Base-by-base conservation (phyloP, 1,140 invertebrate genomes). In the Eriosoma lanigerum region DNA sequence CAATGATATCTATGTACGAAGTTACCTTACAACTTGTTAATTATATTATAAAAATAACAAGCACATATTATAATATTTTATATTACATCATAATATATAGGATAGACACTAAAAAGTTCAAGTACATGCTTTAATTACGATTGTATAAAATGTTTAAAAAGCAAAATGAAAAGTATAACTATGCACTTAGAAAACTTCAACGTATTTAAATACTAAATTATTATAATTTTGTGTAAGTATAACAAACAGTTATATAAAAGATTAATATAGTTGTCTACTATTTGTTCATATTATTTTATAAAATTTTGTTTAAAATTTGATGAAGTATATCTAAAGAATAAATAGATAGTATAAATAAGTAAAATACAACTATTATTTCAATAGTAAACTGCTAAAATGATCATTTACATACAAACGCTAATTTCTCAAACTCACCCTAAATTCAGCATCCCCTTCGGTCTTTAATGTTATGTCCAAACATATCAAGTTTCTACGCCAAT, bases 381-480 rank as follows among this genome's bases (percentile, higher is more conserved):
- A 48, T 68, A 48, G 21, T 24, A 21, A 48, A 46, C 21, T 46
- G 12, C 64, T 68, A 66, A 24, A 68, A 13, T 68, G 38, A 68
- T 48, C 13, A 68, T 21, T 10, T 38, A n/a, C 24, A 46, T 46
- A 48, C 13, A 68, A 68, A 46, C 21, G 24, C 64, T 68, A 68
- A 68, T 24, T 46, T 68, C 64, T 44, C 64, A 24, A 68, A 68
- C 64, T 68, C 64, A 68, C 64, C 64, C 64, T 21, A 68, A 68
- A 68, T 68, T 48, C 64, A 68, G 64, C 64, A 48, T 44, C 38
- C 64, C 64, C 21, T 48, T 68, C 64, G 64, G 64, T 68, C 13
- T 44, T 48, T 68, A 48, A 68, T n/a, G 64, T 68, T 24, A 68
- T 68, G 38, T 68, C 64, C 64, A 68, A 68, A 68, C 38, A 68